Evolutionary conservation across 2,888 invertebrate species (phyloP).

Genomic region (Erebia ligea): DNA sequence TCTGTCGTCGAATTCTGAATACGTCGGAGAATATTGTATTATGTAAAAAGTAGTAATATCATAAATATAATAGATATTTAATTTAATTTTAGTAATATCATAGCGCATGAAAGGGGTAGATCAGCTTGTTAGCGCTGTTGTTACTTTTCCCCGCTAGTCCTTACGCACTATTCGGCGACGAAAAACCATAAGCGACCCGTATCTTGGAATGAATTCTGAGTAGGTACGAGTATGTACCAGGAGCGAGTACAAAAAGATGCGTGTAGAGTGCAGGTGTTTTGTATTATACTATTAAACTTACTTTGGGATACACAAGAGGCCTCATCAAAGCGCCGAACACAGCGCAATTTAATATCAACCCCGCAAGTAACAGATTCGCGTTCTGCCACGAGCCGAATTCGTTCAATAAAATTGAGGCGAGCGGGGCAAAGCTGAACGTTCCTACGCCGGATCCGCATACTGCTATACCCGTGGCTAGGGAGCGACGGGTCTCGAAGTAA

Average conservation of each 20-base stretch:
- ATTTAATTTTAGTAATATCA: too few relatives aligned
- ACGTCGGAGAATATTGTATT: neutral
- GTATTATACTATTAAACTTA: slow-evolving; percentile 44
- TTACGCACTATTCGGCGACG: too few relatives aligned
- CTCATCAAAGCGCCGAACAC: slow-evolving; percentile 94
- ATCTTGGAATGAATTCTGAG: too few relatives aligned
- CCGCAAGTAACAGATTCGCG: slow-evolving; percentile 95
- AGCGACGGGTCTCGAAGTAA: slow-evolving; percentile 97
- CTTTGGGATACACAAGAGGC: slow-evolving; percentile 90
- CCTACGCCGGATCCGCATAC: slow-evolving; percentile 97
- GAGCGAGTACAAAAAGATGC: too few relatives aligned
- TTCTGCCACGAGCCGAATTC: slow-evolving; percentile 94
- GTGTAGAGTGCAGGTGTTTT: neutral
- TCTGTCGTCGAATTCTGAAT: too few relatives aligned
- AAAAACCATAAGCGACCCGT: too few relatives aligned
- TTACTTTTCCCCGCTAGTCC: too few relatives aligned
- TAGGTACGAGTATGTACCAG: too few relatives aligned
- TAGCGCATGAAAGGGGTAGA: too few relatives aligned
- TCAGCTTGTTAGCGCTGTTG: too few relatives aligned
- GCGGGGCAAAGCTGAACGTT: slow-evolving; percentile 97
- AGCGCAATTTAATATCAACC: slow-evolving; percentile 94
- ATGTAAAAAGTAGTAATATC: too few relatives aligned
- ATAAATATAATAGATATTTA: too few relatives aligned
- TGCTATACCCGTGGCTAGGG: slow-evolving; percentile 96
- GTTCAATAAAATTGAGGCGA: slow-evolving; percentile 91